Evolutionary conservation across 2,888 invertebrate species (phyloP), one percentile per base, ranked within the genome.

Genomic region (Chrysina gloriosa): DNA sequence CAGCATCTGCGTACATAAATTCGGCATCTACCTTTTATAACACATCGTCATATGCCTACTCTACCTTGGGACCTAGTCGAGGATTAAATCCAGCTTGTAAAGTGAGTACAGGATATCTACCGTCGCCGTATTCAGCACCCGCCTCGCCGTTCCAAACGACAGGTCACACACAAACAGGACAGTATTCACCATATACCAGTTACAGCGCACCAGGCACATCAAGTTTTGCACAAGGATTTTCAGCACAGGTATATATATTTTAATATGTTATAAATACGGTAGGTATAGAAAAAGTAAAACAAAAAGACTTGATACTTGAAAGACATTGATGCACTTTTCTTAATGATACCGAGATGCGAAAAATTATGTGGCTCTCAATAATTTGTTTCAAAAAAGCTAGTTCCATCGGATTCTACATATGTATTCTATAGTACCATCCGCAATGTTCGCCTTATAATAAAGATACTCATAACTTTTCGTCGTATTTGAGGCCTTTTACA

Each of bases 51-150:
- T 83, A 83, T 70, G 81, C 83, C 5, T 83, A 83, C 74, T 84
- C 88, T 45, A 85, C 88, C 31, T 68, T 82, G 66, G 77, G 77
- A 48, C 76, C 81, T n/a, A 75, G 80, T 21, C 74, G 81, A 61
- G 45, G 52, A 65, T 63, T 82, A 65, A 83, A 82, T 72, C 79
- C 88, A 31, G 87, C 88, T 68, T 89, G 89, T 77, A 89, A 89
- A 82, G 86, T 87, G 50, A 84, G 86, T 84, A 74, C 84, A 82
- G 79, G 87, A 83, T 75, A 87, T 85, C 77, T 82, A 47, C 74
- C 82, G 2, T 79, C 83, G 23, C 80, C 82, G 16, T 82, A 82
- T 70, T 79, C 78, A 48, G 80, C 81, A 63, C 81, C 81, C 54
- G 80, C 80, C 39, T 86, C 74, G 39, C 82, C 80, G 54, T 83